phyloP scores from a whole-genome alignment of 2,797 vertebrate species.

The Ispidina lecontei region DNA sequence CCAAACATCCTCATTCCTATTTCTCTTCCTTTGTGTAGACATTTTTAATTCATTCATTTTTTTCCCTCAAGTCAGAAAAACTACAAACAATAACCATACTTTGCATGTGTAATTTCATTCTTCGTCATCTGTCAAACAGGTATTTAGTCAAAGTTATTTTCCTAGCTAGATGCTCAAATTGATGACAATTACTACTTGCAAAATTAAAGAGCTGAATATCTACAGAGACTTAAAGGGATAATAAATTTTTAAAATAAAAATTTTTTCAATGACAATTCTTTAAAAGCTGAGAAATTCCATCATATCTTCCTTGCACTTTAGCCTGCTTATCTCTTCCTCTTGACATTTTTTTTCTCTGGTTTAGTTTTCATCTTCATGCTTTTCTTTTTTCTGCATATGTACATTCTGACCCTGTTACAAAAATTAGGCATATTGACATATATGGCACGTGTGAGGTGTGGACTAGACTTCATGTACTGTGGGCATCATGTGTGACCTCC shows the following conservation, averaged over 20 bases:
- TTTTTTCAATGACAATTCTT: not conserved
- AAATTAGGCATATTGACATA: not conserved
- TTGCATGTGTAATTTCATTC: not conserved
- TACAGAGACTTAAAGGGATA: not conserved
- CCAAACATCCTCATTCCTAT: not conserved
- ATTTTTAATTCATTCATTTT: not conserved
- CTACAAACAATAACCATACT: not conserved
- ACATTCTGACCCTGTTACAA: not conserved
- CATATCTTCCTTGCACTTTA: not conserved
- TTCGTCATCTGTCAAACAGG: not conserved
- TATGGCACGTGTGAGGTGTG: too few relatives aligned
- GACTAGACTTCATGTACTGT: not conserved
- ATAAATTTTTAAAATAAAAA: not conserved
- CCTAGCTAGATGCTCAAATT: not conserved
- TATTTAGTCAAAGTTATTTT: not conserved
- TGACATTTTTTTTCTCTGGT: not conserved
- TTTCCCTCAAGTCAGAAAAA: not conserved
- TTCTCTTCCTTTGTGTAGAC: not conserved
- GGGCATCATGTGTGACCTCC: fast-evolving
- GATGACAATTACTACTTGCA: not conserved
- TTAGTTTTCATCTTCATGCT: not conserved
- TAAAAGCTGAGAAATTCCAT: not conserved
- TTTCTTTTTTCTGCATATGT: not conserved
- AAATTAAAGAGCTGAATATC: not conserved
- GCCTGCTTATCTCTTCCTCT: not conserved